Base-by-base conservation (phyloP, 2,888 invertebrate genomes). In the Malacosoma neustria region DNA sequence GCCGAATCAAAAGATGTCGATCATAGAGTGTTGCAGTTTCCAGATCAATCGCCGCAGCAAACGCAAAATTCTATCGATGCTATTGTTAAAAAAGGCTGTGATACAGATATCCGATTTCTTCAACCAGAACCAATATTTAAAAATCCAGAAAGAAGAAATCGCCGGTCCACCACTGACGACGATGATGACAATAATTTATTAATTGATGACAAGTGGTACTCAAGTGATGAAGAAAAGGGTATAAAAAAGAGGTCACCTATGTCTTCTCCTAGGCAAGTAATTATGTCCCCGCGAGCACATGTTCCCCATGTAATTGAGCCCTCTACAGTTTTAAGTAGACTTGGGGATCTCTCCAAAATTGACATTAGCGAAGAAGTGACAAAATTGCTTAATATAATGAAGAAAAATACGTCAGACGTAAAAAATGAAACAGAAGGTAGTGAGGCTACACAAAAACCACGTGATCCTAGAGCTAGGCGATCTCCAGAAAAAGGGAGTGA, bases 321-420 rank as follows among this genome's bases (percentile, higher is more conserved):
- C 12, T 72, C 77, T 4, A 47, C 72, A 30, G 85, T 89, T 30
- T 84, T 91, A 15, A 90, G 89, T 53, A 90, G 89, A 57, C 67
- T 92, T 5, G 91, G 91, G 1, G 91, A 92, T 62, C 73, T 92
- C 29, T 92, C 92, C 6, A 91, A 92, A 70, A 91, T 92, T 45
- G 91, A 91, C 49, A 92, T 92, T 40, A 91, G 91, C 36, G 91
- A 89, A 46, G 91, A 92, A 61, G 91, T 92, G 4, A 91, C 91
- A 1, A 92, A 91, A 63, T 63, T 92, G 36, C 57, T 92, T 29
- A 89, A 90, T 13, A 87, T 89, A 0, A 89, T 92, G 77, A 85
- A 87, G 61, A 79, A 82, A 56, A 82, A 82, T 57, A 57, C 79
- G 42, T 76, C 79, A 9, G 81, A 81, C 42, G 68, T 45, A 45